Conservation (phyloP, 2,797 vertebrate genomes). For the Brotula barbata region DNA sequence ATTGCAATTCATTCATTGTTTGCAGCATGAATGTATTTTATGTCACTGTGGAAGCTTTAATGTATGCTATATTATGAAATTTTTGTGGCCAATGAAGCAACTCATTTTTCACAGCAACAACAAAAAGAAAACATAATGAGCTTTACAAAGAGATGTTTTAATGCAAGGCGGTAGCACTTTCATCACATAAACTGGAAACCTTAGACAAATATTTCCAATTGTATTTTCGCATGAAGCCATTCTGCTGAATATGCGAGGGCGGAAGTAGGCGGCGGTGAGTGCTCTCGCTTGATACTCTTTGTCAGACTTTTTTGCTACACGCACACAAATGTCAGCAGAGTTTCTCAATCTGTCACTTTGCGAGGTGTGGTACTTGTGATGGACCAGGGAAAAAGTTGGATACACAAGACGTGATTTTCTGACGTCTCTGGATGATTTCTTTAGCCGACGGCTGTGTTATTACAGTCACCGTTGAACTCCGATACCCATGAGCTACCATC, state of each 20-base stretch:
- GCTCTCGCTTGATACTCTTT: slow-evolving; percentile 19
- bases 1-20: no score
- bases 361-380: slow-evolving; percentile 44
- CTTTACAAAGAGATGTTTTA: no score
- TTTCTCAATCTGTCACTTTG: slow-evolving; percentile 75
- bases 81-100: no score
- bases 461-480: slow-evolving; percentile 2
- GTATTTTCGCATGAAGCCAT: not conserved
- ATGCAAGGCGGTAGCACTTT: no score
- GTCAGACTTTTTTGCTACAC: slow-evolving; percentile 55
- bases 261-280: not conserved
- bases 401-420: slow-evolving; percentile 21
- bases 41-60: no score
- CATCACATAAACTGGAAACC: not conserved
- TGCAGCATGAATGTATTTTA: no score
- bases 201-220: not conserved
- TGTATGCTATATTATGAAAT: no score
- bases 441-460: not conserved
- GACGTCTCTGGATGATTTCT: slow-evolving; percentile 22
- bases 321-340: slow-evolving; percentile 73
- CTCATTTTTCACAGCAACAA: no score
- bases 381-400: slow-evolving; percentile 33
- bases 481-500: slow-evolving; percentile 17
- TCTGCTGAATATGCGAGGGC: not conserved
- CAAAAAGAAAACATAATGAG: no score